Conservation (phyloP, 2,797 vertebrate species). For the Oryzias sinensis region DNA sequence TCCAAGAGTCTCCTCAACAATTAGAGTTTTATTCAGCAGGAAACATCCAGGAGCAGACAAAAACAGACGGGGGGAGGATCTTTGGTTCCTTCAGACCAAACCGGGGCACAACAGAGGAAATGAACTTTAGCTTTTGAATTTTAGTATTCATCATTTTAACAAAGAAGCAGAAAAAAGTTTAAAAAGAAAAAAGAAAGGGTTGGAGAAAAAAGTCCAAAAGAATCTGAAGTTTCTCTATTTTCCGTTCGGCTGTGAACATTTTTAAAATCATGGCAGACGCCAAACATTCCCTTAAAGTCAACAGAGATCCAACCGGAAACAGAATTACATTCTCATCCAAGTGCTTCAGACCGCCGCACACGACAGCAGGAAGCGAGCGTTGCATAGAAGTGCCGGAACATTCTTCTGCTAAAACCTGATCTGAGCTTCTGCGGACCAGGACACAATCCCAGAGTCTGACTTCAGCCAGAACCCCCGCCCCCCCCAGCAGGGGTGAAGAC, state of each 20-base stretch:
- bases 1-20: not conserved
- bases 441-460: slow-evolving; percentile 20
- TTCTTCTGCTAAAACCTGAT: slow-evolving; percentile 59
- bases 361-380: slow-evolving; percentile 55
- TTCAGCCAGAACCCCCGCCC: too few species aligned
- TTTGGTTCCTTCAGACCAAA: slow-evolving; percentile 76
- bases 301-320: slow-evolving; percentile 23
- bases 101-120: slow-evolving; percentile 28
- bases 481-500: too few species aligned
- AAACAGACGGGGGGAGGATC: slow-evolving; percentile 66
- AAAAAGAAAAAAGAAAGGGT: slow-evolving; percentile 18
- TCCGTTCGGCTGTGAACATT: slow-evolving; percentile 12
- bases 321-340: slow-evolving; percentile 61
- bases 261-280: slow-evolving; percentile 18
- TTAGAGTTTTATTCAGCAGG: slow-evolving; percentile 69
- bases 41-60: slow-evolving; percentile 65
- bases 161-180: slow-evolving; percentile 32
- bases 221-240: not conserved
- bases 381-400: slow-evolving; percentile 74
- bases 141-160: slow-evolving; percentile 9
- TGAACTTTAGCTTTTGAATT: slow-evolving; percentile 13
- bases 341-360: slow-evolving; percentile 57
- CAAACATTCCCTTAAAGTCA: slow-evolving; percentile 1
- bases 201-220: slow-evolving; percentile 6
- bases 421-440: slow-evolving; percentile 40